Evolutionary conservation across 2,888 invertebrate species (phyloP), one percentile per base, ranked within the genome.

Genomic region (Podotricha telesiphe): DNA sequence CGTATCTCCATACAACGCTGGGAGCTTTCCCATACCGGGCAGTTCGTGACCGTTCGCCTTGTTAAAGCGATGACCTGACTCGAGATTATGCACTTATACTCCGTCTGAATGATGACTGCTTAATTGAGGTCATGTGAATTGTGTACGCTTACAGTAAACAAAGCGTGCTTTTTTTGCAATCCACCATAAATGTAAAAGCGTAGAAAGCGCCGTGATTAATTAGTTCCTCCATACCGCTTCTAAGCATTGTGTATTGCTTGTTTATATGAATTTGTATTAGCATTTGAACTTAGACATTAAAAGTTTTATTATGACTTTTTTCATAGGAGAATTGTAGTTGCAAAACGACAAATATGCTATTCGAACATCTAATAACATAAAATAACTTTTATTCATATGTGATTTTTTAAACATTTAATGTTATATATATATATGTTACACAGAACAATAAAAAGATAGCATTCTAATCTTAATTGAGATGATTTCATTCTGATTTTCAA

Each of bases 11-110:
- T 77, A 77, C 86, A 87, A 90, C 87, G 84, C 87, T 92, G 91
- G 86, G 92, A 92, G 89, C 89, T 88, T 91, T 92, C 92, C 91
- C 92, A 92, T 88, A 87, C 82, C 89, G 91, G 89, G 87, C 89
- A 87, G 83, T 80, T 87, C 89, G 89, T 91, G 91, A 91, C 91
- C 91, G 90, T 81, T 87, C 82, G 88, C 82, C 89, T 90, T 88
- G 90, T 91, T 91, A 90, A 84, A 82, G 90, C 82, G 90, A 88
- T 91, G 91, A 89, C 91, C 91, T 77, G 87, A 77, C 79, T 82
- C 78, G 82, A 89, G 90, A 91, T 90, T 91, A 88, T 91, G 89
- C 91, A 90, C 90, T 87, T 82, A 89, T 89, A 89, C 53, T 88
- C 89, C 88, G 89, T 89, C 83, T 85, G 85, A 82, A 85, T 85